A percentile compares a stretch with the other conserved stretches of the same genome.
phyloP scores from a whole-genome alignment of 2,888 invertebrate genomes.

The Lasioglossum malachurum region DNA sequence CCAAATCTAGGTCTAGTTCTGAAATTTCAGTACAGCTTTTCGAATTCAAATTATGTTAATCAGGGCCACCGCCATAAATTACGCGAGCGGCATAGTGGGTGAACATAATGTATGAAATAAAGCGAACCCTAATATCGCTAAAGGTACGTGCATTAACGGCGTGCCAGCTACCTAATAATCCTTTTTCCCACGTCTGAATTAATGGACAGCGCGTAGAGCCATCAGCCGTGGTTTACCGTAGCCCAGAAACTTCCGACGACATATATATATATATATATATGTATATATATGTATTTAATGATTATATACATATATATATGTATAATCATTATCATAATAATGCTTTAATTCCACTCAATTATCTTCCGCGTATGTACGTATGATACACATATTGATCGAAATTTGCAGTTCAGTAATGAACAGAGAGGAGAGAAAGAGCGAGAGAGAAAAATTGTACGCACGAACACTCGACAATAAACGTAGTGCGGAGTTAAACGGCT shows the following conservation, averaged over 20 bases:
- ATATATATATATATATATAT: background rate
- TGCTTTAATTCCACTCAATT: conserved; percentile 31
- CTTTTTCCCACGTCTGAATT: conserved; percentile 52
- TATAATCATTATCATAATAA: conserved; percentile 19
- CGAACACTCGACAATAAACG: conserved; percentile 18
- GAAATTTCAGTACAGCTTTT: background rate
- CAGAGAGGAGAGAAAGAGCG: background rate
- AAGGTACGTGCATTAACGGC: conserved; percentile 44
- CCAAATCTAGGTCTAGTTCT: background rate
- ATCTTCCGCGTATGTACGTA: background rate
- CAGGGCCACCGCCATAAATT: background rate
- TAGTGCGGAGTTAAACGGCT: conserved; percentile 44
- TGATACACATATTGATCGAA: background rate
- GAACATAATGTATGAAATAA: conserved; percentile 19
- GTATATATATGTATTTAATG: background rate
- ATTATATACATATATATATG: background rate
- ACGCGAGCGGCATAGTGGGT: background rate
- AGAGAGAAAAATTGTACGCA: background rate
- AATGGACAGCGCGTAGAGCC: conserved; percentile 37
- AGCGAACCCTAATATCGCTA: conserved; percentile 35
- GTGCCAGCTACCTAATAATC: conserved; percentile 48
- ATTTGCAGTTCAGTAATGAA: background rate
- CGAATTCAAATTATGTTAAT: conserved; percentile 4
- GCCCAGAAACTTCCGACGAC: conserved; percentile 26
- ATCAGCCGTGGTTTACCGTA: conserved; percentile 41